These are phyloP conservation scores for Eupithecia abbreviata DNA, from an alignment of 2,888 invertebrate species.

Conservation along the genomic window DNA sequence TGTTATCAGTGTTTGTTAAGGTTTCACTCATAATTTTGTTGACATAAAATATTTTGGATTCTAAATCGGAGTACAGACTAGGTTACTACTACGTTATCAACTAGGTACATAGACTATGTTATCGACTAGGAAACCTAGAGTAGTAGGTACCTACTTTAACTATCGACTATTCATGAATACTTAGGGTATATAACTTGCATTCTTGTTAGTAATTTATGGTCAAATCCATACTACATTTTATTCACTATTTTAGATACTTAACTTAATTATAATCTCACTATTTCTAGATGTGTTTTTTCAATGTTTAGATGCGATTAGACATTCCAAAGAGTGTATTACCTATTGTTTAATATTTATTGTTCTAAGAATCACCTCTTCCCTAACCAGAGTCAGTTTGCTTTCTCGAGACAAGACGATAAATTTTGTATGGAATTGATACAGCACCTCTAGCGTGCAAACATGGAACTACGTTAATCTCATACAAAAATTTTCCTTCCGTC, in stretches of 20 bases:
- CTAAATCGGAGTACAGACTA: too few species aligned
- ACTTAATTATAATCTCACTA: slow-evolving; percentile 22
- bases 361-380: not conserved
- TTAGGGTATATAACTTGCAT: not conserved
- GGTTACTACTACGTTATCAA: too few species aligned
- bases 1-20: too few species aligned
- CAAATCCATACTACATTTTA: slow-evolving; percentile 13
- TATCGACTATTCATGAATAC: not conserved
- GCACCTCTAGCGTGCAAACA: not conserved
- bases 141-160: not conserved
- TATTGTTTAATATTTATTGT: not conserved
- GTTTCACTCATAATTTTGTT: too few species aligned
- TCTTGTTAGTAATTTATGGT: not conserved
- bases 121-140: not conserved
- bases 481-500: too few species aligned
- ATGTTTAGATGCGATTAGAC: slow-evolving; percentile 29
- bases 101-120: not conserved
- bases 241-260: slow-evolving; percentile 24
- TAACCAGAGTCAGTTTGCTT: not conserved
- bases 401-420: not conserved
- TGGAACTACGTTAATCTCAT: not conserved
- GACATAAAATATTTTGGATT: too few species aligned
- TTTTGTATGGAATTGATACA: not conserved
- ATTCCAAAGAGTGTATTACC: slow-evolving; percentile 40
- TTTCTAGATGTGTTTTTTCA: slow-evolving; percentile 33